A percentile compares a stretch with the other conserved stretches of the same genome.
Evolutionary conservation across 2,888 invertebrate species (phyloP).

Genomic region (Apantesis nais): DNA sequence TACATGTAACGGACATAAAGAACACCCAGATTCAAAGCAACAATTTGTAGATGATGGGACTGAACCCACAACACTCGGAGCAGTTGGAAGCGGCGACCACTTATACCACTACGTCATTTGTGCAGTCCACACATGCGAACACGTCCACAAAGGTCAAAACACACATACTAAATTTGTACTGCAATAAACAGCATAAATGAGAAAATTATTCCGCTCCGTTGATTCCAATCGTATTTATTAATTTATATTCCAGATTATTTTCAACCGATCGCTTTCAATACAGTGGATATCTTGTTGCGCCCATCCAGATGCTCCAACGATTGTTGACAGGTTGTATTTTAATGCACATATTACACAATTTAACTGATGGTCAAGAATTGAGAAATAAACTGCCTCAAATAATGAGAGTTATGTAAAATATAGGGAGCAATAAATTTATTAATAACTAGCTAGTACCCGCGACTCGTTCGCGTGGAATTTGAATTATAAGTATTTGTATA

Average conservation of each 20-base stretch:
- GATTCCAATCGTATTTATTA: slow-evolving; percentile 38
- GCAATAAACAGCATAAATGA: slow-evolving; percentile 11
- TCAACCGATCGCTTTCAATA: slow-evolving; percentile 37
- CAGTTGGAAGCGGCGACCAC: no score
- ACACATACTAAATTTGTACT: background rate
- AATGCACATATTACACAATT: background rate
- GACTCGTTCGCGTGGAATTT: no score
- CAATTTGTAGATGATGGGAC: no score
- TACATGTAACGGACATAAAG: no score
- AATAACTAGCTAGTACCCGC: no score
- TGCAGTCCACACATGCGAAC: no score
- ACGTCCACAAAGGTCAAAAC: no score
- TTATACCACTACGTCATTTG: no score
- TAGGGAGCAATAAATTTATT: no score
- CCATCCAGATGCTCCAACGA: background rate
- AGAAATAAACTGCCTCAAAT: background rate
- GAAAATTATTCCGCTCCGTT: slow-evolving; percentile 21
- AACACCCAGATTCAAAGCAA: no score
- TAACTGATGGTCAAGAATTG: background rate
- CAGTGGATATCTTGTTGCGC: slow-evolving; percentile 29
- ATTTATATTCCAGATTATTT: slow-evolving; percentile 41
- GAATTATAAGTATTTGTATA: no score
- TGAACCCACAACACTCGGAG: no score
- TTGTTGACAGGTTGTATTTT: background rate
- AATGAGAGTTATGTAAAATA: background rate